These are phyloP conservation scores for Drosophila obscura DNA, from an alignment of 1,140 invertebrate species.

Conservation along the genomic window DNA sequence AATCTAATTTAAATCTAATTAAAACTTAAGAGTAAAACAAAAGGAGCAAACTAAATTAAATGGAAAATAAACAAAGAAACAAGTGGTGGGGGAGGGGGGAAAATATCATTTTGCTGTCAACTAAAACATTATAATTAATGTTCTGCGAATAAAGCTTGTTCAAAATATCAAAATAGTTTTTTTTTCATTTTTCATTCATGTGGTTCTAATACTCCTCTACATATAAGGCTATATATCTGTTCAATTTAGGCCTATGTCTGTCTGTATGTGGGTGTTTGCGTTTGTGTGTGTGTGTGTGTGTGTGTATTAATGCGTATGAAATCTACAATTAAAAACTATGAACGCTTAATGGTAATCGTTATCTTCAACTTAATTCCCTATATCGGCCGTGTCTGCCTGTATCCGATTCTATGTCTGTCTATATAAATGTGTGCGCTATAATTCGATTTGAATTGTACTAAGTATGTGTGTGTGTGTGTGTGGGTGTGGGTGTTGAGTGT, in stretches of 20 bases:
- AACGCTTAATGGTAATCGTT: conserved; percentile 38
- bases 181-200: conserved; percentile 20
- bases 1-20: conserved; percentile 65
- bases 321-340: conserved; percentile 59
- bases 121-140: conserved; percentile 34
- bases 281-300: conserved; percentile 7
- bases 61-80: conserved; percentile 14
- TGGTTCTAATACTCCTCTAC: conserved; percentile 38
- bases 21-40: conserved; percentile 58
- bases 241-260: conserved; percentile 49
- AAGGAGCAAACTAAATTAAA: conserved; percentile 12
- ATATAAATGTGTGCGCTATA: conserved; percentile 48
- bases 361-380: conserved; percentile 37
- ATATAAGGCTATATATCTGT: conserved; percentile 27
- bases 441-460: conserved; percentile 58
- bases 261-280: too few species aligned
- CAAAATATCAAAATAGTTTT: conserved; percentile 61
- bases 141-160: conserved; percentile 65
- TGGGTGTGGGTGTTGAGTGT: conserved; percentile 10
- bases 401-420: conserved; percentile 5
- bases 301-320: conserved; percentile 50
- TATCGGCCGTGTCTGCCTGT: conserved; percentile 20
- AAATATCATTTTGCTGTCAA: conserved; percentile 41
- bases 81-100: not conserved
- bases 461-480: conserved; percentile 26